Base-by-base conservation (phyloP, 2,797 vertebrate species). In the Pitangus sulphuratus region DNA sequence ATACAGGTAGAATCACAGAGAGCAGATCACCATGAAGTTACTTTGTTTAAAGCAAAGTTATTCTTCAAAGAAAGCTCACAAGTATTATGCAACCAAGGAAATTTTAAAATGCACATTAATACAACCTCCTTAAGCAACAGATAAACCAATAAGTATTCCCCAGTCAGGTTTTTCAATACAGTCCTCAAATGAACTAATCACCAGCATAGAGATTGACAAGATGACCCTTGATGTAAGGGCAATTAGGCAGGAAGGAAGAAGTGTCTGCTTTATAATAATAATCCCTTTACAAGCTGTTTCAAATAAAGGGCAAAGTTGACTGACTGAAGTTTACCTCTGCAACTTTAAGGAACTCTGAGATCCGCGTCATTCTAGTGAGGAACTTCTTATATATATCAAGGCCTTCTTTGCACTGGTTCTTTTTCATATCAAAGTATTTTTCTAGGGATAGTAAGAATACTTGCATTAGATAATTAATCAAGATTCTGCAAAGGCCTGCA, bases 341-440 rank as follows among this genome's bases (percentile, higher is more conserved):
- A 97, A 99, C 99, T 99, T 99, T 99, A 88, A 99, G 98, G 97
- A 99, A 99, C 96, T 99, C 99, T 2, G 99, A 99, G 98, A 99
- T 99, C 86, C 99, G 98, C 15, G 99, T 99, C 99, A 99, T 99
- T 97, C 99, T 98, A 92, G 99, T 99, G 72, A 99, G 98, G 92
- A 99, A 99, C 97, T 99, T 99, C 98, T 99, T 99, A 96, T 99
- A 99, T 95, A 99, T 99, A 94, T 99, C 99, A 97, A 99, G 98
- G 77, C 99, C 99, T 98, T 99, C 99, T 98, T 99, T 99, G 98
- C 99, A 99, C 87, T 99, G 99, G 95, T 98, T 99, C 97, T 99
- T 99, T 98, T 99, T 99, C 99, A 99, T 99, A 98, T 99, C 99
- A 94, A 99, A 99, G 97, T 99, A 99, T 98, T 99, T 99, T 98